Evolutionary conservation across 1,140 invertebrate genomes (phyloP), one percentile per base, ranked within the genome.

Genomic region (Trichonephila clavata): DNA sequence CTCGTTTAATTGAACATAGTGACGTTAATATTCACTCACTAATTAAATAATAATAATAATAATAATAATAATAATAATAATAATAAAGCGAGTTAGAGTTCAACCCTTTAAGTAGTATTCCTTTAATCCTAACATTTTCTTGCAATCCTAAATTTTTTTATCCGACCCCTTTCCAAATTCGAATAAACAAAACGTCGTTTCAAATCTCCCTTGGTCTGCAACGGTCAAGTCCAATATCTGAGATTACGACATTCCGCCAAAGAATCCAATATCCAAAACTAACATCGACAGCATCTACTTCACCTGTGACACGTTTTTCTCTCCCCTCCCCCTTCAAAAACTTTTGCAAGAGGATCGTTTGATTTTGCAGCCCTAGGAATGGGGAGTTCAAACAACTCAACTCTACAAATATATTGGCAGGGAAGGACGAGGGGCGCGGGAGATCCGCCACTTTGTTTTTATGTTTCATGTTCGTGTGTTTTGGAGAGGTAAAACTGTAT

Each of bases 391-490:
- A 59, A 84, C 81, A 84, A 59, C 81, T 84, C 50, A 84, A 84
- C 81, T 43, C 43, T 20, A 84, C 81, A 59, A n/a, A 77, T 24
- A 50, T 84, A 50, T 84, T 84, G 43, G 81, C 21, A 50, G 27
- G 57, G 81, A 43, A 2, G 20, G 43, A 1, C n/a, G n/a, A 21
- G 27, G 57, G 81, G 43, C 0, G 20, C 20, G 21, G n/a, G 14
- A 84, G 39, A 39, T n/a, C 57, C 24, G 0, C 43, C 57, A 84
- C 81, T 84, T 84, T 84, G 81, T 21, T 84, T 84, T 84, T 84
- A 84, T 84, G 81, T 84, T 84, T 84, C 81, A 84, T 84, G 81
- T 81, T 27, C 80, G 32, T 21, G 39, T 81, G 80, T 84, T 84
- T 59, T 84, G 7, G 57, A 50, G 81, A 59, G 50, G 81, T 84